Base-by-base conservation (phyloP, 2,113 vertebrate genomes). In the Fukomys damarensis region DNA sequence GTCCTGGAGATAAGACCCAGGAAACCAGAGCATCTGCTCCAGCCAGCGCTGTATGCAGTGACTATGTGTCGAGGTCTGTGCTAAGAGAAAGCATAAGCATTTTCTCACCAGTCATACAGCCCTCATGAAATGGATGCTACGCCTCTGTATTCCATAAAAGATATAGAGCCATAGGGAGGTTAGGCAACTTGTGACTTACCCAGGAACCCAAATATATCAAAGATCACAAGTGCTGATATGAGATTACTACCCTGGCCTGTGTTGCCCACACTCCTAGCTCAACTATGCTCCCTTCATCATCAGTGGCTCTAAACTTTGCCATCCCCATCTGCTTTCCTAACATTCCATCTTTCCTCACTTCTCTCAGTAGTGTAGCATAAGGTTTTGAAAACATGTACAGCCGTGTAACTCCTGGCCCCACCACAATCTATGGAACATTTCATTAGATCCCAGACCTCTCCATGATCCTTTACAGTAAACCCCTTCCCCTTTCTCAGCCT, bases 281-380 rank as follows among this genome's bases (percentile, higher is more conserved):
- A 46, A 10, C 1, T 24, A 0, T 17, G 26, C 22, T 41, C 81
- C 5, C 38, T n/a, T 24, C 14, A 83, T 58, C 38, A 43, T 28
- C 26, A 54, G 1, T n/a, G 58, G 17, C 56, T 84, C 30, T 35
- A 58, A 87, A 49, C 32, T 92, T 61, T 85, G 49, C n/a, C n/a
- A n/a, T n/a, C n/a, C n/a, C n/a, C n/a, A n/a, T n/a, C n/a, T 58
- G 56, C 1, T 7, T 70, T 2, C 2, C 24, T 59, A 54, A 20
- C 24, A 61, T 5, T 12, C 20, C n/a, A 0, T 30, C 49, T 56
- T 0, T 0, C 19, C 7, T 8, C 9, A 43, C 17, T 49, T 58
- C n/a, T 16, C 61, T 49, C 19, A 6, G 56, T 1, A 81, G 14
- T 22, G 14, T 7, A 74, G 63, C 7, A 9, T 61, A 59, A 9